Evolutionary conservation across 2,797 vertebrate genomes (phyloP).

Genomic region (Phataginus tetradactyla): DNA sequence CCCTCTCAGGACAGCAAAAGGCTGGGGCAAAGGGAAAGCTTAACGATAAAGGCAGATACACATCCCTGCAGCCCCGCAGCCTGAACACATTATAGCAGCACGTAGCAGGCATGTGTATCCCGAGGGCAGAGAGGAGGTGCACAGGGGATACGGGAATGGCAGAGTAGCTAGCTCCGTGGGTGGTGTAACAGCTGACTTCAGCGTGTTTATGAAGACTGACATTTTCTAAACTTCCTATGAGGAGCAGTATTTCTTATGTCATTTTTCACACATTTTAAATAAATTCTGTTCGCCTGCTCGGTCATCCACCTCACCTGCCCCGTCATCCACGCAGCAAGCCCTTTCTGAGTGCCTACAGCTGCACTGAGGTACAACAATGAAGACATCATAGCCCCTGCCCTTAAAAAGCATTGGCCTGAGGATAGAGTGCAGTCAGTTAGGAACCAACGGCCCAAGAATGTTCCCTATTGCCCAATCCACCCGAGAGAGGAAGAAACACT

Average conservation of each 20-base stretch:
- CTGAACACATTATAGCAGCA: too few relatives aligned
- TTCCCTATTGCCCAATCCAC: not conserved
- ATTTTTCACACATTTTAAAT: not conserved
- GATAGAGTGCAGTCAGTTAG: not conserved
- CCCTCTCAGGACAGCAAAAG: not conserved
- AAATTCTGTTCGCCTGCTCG: not conserved
- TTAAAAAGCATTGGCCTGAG: not conserved
- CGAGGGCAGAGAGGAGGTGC: fast-evolving
- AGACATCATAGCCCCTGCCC: not conserved
- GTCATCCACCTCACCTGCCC: not conserved
- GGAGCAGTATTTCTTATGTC: not conserved
- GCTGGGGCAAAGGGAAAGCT: not conserved
- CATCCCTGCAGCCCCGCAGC: not conserved
- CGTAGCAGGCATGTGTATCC: too few relatives aligned
- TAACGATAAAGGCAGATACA: fast-evolving
- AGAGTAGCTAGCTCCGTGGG: not conserved
- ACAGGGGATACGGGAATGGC: not conserved
- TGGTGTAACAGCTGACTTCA: not conserved
- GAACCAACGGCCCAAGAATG: not conserved
- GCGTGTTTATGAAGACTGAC: not conserved
- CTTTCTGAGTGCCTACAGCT: fast-evolving
- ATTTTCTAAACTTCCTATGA: not conserved
- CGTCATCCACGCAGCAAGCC: not conserved
- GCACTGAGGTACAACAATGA: fast-evolving
- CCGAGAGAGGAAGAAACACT: not conserved